Conservation (phyloP, 2,113 vertebrate species). For the Callipepla squamata region DNA sequence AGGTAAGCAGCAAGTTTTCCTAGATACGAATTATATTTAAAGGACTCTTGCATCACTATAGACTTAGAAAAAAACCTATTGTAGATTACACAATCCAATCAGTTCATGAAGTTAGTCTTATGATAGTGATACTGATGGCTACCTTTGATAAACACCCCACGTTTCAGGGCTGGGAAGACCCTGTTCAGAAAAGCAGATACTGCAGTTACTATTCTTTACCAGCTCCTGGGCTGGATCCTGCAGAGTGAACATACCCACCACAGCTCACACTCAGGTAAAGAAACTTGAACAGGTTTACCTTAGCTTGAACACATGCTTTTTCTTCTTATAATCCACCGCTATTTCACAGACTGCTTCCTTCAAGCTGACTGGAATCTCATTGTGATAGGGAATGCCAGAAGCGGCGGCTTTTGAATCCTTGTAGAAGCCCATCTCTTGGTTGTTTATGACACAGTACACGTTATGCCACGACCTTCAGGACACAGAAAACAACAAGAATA, state of each 20-base stretch:
- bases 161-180: background rate
- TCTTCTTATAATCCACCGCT: slow-evolving; percentile 95
- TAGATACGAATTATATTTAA: background rate
- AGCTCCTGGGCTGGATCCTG: background rate
- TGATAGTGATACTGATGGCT: background rate
- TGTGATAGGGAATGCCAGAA: slow-evolving; percentile 92
- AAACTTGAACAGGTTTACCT: slow-evolving; percentile 77
- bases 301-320: slow-evolving; percentile 97
- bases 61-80: background rate
- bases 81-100: background rate
- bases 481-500: background rate
- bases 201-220: background rate
- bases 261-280: background rate
- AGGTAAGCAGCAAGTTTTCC: background rate
- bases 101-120: background rate
- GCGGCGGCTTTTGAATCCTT: slow-evolving; percentile 91
- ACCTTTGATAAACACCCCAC: rapidly evolving
- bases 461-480: slow-evolving; percentile 93
- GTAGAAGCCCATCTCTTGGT: slow-evolving; percentile 94
- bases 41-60: background rate
- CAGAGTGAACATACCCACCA: background rate
- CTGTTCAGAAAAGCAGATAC: background rate
- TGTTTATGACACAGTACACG: slow-evolving; percentile 93
- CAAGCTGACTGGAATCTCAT: slow-evolving; percentile 86
- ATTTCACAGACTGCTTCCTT: slow-evolving; percentile 91